phyloP scores from a whole-genome alignment of 2,888 invertebrate species.

The Drosophila algonquin region DNA sequence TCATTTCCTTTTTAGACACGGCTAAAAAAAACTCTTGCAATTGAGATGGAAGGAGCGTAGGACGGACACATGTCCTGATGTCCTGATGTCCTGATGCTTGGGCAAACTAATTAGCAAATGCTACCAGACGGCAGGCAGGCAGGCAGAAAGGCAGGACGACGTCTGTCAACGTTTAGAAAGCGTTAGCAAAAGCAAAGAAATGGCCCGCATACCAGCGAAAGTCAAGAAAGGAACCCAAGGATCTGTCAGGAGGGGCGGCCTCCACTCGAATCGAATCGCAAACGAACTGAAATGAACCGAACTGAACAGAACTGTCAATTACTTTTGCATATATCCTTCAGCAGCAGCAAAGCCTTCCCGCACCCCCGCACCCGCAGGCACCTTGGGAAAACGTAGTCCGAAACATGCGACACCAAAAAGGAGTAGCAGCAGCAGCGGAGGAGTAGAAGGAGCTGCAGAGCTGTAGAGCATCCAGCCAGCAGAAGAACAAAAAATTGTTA shows the following conservation, averaged over 20 bases:
- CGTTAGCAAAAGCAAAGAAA: constrained; percentile 29
- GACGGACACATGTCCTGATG: constrained; percentile 34
- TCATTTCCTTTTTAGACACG: constrained; percentile 72
- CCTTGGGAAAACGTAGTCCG: constrained; percentile 16
- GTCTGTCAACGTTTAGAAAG: constrained; percentile 59
- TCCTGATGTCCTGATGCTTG: constrained; percentile 25
- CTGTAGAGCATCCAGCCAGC: not conserved
- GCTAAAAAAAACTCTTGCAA: constrained; percentile 16
- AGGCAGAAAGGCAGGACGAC: not conserved
- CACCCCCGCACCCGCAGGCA: not conserved
- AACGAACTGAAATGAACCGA: constrained; percentile 20
- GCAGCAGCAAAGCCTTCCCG: not conserved
- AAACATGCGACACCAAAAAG: constrained; percentile 21
- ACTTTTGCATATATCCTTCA: constrained; percentile 65
- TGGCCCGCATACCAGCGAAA: constrained; percentile 21
- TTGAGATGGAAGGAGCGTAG: constrained; percentile 14
- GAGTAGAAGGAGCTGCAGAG: not conserved
- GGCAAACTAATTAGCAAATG: constrained; percentile 78
- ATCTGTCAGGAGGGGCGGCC: not conserved
- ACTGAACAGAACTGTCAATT: constrained; percentile 63
- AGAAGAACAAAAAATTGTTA: constrained; percentile 65
- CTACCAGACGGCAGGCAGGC: constrained; percentile 48
- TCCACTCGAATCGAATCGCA: constrained; percentile 4
- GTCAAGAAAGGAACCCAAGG: constrained; percentile 29
- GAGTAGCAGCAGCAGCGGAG: not conserved